Evolutionary conservation across 2,113 vertebrate genomes (phyloP).

Genomic region (Tichodroma muraria): DNA sequence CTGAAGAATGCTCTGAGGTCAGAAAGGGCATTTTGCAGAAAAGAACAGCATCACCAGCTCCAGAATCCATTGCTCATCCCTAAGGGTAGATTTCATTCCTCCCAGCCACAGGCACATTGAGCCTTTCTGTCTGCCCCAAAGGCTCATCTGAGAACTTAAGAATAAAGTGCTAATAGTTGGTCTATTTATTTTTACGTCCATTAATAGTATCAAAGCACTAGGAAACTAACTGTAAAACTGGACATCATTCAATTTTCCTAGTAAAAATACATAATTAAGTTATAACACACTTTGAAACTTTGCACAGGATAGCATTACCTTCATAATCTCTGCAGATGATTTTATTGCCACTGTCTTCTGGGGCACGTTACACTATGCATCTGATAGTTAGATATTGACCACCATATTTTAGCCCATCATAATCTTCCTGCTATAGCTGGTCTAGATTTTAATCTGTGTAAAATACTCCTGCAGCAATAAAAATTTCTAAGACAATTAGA

Average conservation of each 20-base stretch:
- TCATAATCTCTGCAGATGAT: not conserved
- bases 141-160: not conserved
- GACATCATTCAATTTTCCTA: not conserved
- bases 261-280: not conserved
- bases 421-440: not conserved
- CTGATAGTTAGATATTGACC: not conserved
- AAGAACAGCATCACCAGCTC: not conserved
- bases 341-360: not conserved
- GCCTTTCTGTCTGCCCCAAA: not conserved
- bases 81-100: not conserved
- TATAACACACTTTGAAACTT: not conserved
- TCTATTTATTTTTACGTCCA: not conserved
- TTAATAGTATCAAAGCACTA: not conserved
- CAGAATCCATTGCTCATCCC: not conserved
- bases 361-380: not conserved
- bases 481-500: not conserved
- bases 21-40: not conserved
- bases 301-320: not conserved
- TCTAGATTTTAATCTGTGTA: not conserved
- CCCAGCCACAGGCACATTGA: rapidly evolving
- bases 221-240: not conserved
- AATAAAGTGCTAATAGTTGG: not conserved
- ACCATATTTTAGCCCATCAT: not conserved
- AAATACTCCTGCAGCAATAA: not conserved
- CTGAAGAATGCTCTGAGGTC: not conserved